Evolutionary conservation across 64 coral and sea anemone genomes (phyloP).

Genomic region (Stichodactyla helianthus): DNA sequence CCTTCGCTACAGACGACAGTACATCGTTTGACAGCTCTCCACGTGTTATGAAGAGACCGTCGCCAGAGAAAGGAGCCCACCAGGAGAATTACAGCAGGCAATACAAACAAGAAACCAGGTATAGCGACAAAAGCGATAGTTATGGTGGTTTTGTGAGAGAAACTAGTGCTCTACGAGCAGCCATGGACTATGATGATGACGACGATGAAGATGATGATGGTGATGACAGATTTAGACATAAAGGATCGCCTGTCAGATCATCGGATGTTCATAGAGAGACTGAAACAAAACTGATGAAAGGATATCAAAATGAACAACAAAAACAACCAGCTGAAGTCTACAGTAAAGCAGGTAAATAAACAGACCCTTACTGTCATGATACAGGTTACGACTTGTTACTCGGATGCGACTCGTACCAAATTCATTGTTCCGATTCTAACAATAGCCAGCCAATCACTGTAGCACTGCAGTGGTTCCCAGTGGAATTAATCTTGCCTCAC

Average conservation of each 20-base stretch:
- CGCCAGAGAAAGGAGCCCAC: background rate
- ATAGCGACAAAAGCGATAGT: background rate
- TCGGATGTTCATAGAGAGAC: background rate
- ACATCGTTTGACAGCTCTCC: constrained; percentile 25
- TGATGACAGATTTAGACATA: background rate
- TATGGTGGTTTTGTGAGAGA: constrained; percentile 77
- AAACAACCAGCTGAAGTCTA: background rate
- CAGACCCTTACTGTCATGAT: background rate
- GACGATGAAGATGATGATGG: constrained; percentile 37
- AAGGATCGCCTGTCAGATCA: background rate
- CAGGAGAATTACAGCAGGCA: background rate
- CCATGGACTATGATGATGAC: constrained; percentile 81
- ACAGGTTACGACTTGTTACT: too few species aligned
- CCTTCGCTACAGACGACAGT: constrained; percentile 34
- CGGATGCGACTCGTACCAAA: too few species aligned
- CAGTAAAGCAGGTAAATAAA: background rate
- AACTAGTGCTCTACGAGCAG: constrained; percentile 83
- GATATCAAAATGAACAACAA: background rate
- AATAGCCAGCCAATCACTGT: too few species aligned
- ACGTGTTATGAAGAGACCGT: background rate
- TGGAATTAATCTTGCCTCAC: too few species aligned
- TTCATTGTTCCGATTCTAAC: too few species aligned
- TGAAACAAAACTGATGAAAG: background rate
- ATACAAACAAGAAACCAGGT: background rate
- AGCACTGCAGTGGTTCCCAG: too few species aligned